Evolutionary conservation across 2,888 invertebrate genomes (phyloP), one percentile per base, ranked within the genome.

Genomic region (Thymelicus sylvestris): DNA sequence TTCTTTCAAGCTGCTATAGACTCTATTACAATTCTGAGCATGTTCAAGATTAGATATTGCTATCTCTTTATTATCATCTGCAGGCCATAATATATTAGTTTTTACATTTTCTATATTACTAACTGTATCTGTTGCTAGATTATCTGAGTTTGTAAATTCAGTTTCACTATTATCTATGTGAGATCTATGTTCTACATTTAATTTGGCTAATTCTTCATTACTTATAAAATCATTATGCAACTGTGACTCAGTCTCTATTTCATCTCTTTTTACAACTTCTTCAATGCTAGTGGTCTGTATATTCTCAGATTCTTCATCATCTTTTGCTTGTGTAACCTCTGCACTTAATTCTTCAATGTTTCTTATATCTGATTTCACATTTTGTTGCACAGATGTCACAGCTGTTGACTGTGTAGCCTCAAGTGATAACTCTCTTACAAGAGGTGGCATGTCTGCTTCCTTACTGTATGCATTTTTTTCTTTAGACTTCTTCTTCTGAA

Each of bases 401-500:
- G 38, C 15, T 19, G 64, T 60, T 50, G 39, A 59, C 65, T 71
- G 63, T 60, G 19, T 47, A 0, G 39, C 31, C 67, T 67, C 62
- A 57, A 65, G 52, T 39, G 63, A 65, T 31, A 64, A 41, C 44
- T 72, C 31, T 5, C 13, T 64, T 55, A 39, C 48, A 57, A 74
- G 47, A 38, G 71, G 31, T 59, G 66, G 63, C 44, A 57, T 63
- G 52, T 73, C 74, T 19, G 15, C 13, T 48, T 67, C 55, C 15
- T 66, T 74, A 74, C 71, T 78, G 65, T 73, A 39, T 15, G 48
- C 65, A 31, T 72, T 71, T 80, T 85, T 86, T 24, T 82, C 82
- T 77, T 89, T 91, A 6, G 78, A 72, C 79, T 87, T 92, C 79
- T 89, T 92, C 81, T 90, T 92, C 92, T 93, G 76, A 13, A 82